Conservation (phyloP, 2,113 vertebrate species). For the Myotis davidii region DNA sequence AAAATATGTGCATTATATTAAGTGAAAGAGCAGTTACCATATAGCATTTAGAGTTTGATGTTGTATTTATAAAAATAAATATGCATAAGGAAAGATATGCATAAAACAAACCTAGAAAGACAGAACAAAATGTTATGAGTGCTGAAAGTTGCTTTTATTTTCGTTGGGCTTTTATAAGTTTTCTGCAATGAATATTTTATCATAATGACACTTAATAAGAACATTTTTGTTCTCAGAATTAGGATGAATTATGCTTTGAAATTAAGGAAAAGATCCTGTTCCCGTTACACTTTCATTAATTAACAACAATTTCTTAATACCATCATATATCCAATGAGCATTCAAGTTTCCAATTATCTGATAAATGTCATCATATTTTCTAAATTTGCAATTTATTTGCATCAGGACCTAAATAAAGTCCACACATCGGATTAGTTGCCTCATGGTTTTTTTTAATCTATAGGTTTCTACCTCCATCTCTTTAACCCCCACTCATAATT, state of each 20-base stretch:
- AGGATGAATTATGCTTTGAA: conserved; percentile 54
- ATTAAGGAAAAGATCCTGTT: conserved; percentile 44
- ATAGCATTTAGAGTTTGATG: background rate
- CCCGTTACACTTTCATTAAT: conserved; percentile 63
- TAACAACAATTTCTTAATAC: conserved; percentile 53
- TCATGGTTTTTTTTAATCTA: background rate
- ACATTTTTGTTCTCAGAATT: conserved; percentile 46
- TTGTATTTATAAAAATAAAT: background rate
- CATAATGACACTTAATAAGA: conserved; percentile 25
- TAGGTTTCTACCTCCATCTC: background rate
- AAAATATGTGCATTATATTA: background rate
- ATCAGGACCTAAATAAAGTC: background rate
- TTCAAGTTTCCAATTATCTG: conserved; percentile 54
- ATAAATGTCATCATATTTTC: conserved; percentile 38
- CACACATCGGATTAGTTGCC: background rate
- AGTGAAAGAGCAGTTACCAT: background rate
- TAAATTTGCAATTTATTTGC: conserved; percentile 26
- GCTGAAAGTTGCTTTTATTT: conserved; percentile 33
- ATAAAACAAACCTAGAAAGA: background rate
- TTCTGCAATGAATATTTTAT: conserved; percentile 53
- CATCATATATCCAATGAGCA: background rate
- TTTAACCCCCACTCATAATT: background rate
- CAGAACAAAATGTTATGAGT: background rate
- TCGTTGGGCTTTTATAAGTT: conserved; percentile 13
- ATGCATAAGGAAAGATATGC: background rate